A percentile compares a stretch with the other conserved stretches of the same genome.
These are phyloP conservation scores for Hippocampus barbouri DNA, from an alignment of 2,113 vertebrate species.

Conservation along the genomic window DNA sequence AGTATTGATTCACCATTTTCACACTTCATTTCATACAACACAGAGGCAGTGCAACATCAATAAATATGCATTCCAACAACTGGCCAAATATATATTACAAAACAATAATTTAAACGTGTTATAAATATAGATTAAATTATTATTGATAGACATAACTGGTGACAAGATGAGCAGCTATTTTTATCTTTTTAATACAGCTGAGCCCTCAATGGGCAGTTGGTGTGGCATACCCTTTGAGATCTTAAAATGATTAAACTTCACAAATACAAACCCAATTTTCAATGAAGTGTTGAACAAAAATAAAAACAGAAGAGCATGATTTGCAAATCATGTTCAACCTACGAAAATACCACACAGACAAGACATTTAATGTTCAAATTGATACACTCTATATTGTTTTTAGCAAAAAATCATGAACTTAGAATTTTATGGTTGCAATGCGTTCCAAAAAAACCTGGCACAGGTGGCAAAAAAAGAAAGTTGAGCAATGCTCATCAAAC, in stretches of 20 bases:
- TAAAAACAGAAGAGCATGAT: too few relatives aligned
- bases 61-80: constrained; percentile 54
- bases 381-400: too few relatives aligned
- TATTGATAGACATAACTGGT: background rate
- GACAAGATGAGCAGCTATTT: background rate
- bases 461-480: too few relatives aligned
- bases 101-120: background rate
- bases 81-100: constrained; percentile 48
- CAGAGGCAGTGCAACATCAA: constrained; percentile 54
- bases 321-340: too few relatives aligned
- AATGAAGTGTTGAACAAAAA: too few relatives aligned
- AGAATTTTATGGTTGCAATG: too few relatives aligned
- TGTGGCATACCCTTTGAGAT: background rate
- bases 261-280: background rate
- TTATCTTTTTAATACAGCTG: background rate
- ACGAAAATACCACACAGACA: too few relatives aligned
- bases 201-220: constrained; percentile 1
- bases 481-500: too few relatives aligned
- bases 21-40: constrained; percentile 37
- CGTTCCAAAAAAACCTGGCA: too few relatives aligned
- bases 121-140: constrained; percentile 2
- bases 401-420: too few relatives aligned
- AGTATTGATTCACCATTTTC: constrained; percentile 26
- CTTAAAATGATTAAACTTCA: background rate
- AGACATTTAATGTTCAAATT: too few relatives aligned